phyloP scores from a whole-genome alignment of 1,140 invertebrate species.

The Formica exsecta region DNA sequence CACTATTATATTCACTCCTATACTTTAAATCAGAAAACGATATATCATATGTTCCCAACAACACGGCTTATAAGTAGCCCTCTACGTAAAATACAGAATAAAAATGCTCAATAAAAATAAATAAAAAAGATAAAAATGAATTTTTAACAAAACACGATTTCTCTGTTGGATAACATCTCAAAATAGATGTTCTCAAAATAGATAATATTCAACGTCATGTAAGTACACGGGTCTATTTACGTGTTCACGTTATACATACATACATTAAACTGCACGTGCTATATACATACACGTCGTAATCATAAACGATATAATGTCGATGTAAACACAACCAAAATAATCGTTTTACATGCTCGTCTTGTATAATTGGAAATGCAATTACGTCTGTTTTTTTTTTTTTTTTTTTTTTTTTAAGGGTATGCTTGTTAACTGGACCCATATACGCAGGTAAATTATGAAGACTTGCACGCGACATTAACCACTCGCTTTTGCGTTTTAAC shows the following conservation, averaged over 20 bases:
- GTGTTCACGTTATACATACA: too few relatives aligned
- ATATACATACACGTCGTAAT: background rate
- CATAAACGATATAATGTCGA: background rate
- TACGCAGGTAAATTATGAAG: conserved; percentile 35
- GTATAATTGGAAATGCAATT: conserved; percentile 20
- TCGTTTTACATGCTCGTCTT: background rate
- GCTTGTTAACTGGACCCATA: background rate
- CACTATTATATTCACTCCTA: background rate
- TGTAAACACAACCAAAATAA: background rate
- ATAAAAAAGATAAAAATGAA: background rate
- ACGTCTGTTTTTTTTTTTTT: conserved; percentile 19
- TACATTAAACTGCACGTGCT: too few relatives aligned
- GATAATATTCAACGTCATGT: background rate
- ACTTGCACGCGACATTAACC: conserved; percentile 30
- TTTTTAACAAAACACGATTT: background rate
- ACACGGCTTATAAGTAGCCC: background rate
- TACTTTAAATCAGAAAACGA: background rate
- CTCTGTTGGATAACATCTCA: background rate
- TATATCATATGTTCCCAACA: background rate
- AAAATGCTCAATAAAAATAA: conserved; percentile 1
- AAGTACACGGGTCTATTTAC: background rate
- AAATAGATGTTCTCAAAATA: conserved; percentile 6
- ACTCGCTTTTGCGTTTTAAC: conserved; percentile 47
- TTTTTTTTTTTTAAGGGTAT: conserved; percentile 8
- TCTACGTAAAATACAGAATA: background rate